phyloP scores from a whole-genome alignment of 2,888 invertebrate species.

The Xestia ashworthii region DNA sequence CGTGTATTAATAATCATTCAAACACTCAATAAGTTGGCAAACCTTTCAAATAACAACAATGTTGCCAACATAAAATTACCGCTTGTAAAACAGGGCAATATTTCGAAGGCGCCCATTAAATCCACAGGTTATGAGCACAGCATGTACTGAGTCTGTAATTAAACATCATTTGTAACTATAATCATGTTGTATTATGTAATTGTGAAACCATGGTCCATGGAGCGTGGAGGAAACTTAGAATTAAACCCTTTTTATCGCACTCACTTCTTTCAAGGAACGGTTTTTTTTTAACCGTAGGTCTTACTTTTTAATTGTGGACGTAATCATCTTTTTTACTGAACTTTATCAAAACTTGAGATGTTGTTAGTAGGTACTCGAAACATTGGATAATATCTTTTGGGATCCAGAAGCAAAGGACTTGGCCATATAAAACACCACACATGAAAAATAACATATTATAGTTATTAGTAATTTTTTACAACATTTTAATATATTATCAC shows the following conservation, averaged over 20 bases:
- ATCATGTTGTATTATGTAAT: conserved; percentile 52
- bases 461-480: too few relatives aligned
- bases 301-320: not conserved
- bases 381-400: not conserved
- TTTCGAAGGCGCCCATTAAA: conserved; percentile 57
- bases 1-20: not conserved
- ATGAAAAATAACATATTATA: too few relatives aligned
- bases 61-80: conserved; percentile 48
- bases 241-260: conserved; percentile 37
- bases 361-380: not conserved
- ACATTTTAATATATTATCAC: too few relatives aligned
- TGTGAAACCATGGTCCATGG: conserved; percentile 24
- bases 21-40: conserved; percentile 18
- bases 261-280: not conserved
- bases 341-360: not conserved
- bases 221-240: conserved; percentile 34
- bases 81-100: conserved; percentile 51
- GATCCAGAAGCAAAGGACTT: not conserved
- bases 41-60: conserved; percentile 41
- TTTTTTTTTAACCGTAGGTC: not conserved
- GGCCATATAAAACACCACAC: too few relatives aligned
- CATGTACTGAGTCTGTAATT: conserved; percentile 47
- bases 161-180: conserved; percentile 57
- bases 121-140: conserved; percentile 46
- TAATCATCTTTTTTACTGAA: not conserved